Percentiles rank a stretch among this genome's conserved stretches.
These are phyloP conservation scores for Caenorhabditis parvicauda DNA, from an alignment of 2,888 invertebrate species.

Conservation along the genomic window DNA sequence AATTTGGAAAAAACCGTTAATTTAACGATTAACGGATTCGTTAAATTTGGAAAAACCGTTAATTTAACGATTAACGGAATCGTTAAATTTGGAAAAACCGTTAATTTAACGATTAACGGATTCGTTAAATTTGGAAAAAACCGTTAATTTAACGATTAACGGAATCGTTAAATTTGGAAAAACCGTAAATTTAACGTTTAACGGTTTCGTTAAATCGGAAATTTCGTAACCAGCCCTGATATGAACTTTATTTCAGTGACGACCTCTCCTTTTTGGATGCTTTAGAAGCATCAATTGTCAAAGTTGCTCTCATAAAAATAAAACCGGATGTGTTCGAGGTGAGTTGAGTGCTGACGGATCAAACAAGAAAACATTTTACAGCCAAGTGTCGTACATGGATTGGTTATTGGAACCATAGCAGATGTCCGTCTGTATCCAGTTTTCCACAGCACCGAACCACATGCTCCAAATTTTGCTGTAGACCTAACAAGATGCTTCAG, in stretches of 20 bases:
- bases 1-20: too few species aligned
- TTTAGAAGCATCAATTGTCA: conserved; percentile 86
- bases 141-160: too few species aligned
- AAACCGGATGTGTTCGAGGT: conserved; percentile 68
- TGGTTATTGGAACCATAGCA: conserved; percentile 88
- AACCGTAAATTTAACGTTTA: too few species aligned
- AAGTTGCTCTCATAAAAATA: conserved; percentile 83
- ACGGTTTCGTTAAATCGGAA: too few species aligned
- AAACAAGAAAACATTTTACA: conserved; percentile 64
- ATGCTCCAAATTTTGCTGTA: conserved; percentile 15
- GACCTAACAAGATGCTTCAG: conserved; percentile 72
- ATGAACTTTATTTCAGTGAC: conserved; percentile 68
- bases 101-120: too few species aligned
- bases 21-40: too few species aligned
- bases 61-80: too few species aligned
- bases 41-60: too few species aligned
- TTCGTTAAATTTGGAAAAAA: too few species aligned
- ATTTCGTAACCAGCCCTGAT: too few species aligned
- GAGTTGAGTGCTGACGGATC: background rate
- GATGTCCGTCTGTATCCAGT: conserved; percentile 87
- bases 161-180: too few species aligned
- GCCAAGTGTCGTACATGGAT: conserved; percentile 81
- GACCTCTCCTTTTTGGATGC: conserved; percentile 97
- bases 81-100: too few species aligned
- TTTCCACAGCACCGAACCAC: conserved; percentile 54